phyloP scores from a whole-genome alignment of 1,140 invertebrate species.

The Venturia canescens region DNA sequence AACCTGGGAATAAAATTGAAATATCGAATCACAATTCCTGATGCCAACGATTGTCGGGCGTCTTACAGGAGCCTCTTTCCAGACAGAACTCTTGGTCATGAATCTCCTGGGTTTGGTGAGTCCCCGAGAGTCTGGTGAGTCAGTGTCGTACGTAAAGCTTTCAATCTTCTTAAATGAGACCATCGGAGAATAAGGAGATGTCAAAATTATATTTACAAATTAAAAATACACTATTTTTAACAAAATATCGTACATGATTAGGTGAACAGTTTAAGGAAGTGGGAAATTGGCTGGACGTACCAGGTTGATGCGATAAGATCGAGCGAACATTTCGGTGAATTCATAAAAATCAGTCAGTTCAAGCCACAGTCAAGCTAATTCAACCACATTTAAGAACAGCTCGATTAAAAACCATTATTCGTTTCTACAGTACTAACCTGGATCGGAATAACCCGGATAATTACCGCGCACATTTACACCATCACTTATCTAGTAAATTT shows the following conservation, averaged over 20 bases:
- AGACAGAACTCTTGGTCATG: constrained; percentile 63
- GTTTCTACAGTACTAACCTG: constrained; percentile 58
- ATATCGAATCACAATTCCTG: background rate
- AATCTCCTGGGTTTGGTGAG: constrained; percentile 61
- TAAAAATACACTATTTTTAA: background rate
- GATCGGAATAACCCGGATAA: constrained; percentile 56
- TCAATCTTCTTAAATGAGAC: background rate
- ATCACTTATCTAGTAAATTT: constrained; percentile 60
- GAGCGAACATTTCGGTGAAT: constrained; percentile 33
- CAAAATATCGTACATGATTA: constrained; percentile 19
- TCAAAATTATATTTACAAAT: background rate
- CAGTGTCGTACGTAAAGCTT: constrained; percentile 32
- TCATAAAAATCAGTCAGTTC: constrained; percentile 40
- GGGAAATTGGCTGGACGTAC: constrained; percentile 58
- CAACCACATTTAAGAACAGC: background rate
- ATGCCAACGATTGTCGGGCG: constrained; percentile 27
- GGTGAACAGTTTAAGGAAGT: constrained; percentile 58
- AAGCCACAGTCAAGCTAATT: too few relatives aligned
- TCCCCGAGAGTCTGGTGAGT: constrained; percentile 58
- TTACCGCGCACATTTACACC: constrained; percentile 58
- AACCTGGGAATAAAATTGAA: background rate
- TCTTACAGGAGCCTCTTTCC: constrained; percentile 53
- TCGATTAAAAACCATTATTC: background rate
- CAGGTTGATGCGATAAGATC: constrained; percentile 57
- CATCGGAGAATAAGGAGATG: background rate